These are phyloP conservation scores for Panagrolaimus sp. DNA, from an alignment of 1,140 invertebrate genomes.

Conservation along the genomic window DNA sequence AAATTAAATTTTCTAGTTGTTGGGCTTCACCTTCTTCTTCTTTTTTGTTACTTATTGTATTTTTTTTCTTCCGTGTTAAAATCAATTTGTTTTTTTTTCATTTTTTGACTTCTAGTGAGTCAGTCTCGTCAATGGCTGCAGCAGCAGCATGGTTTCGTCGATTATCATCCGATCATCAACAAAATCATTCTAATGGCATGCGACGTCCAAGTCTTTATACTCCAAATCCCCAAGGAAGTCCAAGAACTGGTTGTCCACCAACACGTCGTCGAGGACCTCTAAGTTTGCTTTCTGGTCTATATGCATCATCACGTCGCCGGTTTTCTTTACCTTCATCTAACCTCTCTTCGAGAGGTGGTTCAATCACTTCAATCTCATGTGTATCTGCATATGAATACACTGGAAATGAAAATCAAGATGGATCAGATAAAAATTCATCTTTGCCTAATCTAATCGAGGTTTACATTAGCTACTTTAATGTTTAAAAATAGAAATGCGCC, in stretches of 20 bases:
- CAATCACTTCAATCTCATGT: too few relatives aligned
- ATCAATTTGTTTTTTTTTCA: too few relatives aligned
- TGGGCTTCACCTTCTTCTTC: too few relatives aligned
- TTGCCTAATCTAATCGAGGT: background rate
- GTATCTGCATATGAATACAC: too few relatives aligned
- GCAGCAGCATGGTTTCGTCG: slow-evolving; percentile 26
- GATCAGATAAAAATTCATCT: background rate
- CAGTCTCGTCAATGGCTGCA: slow-evolving; percentile 4
- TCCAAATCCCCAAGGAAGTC: background rate
- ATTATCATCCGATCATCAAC: slow-evolving; percentile 18
- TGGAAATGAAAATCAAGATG: too few relatives aligned
- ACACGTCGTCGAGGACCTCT: slow-evolving; percentile 6
- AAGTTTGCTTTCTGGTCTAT: slow-evolving; percentile 1
- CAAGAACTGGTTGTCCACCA: background rate
- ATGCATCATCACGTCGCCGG: background rate
- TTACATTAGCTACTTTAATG: background rate
- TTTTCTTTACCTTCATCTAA: background rate
- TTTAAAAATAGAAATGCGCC: background rate
- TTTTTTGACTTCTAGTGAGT: too few relatives aligned
- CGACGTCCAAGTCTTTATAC: background rate
- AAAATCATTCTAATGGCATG: background rate
- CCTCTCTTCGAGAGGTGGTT: background rate
- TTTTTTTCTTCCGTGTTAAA: too few relatives aligned
- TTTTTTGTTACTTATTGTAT: too few relatives aligned
- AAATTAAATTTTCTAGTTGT: too few relatives aligned